Conservation (phyloP, 2,888 invertebrate species). For the Dendrolimus pini region DNA sequence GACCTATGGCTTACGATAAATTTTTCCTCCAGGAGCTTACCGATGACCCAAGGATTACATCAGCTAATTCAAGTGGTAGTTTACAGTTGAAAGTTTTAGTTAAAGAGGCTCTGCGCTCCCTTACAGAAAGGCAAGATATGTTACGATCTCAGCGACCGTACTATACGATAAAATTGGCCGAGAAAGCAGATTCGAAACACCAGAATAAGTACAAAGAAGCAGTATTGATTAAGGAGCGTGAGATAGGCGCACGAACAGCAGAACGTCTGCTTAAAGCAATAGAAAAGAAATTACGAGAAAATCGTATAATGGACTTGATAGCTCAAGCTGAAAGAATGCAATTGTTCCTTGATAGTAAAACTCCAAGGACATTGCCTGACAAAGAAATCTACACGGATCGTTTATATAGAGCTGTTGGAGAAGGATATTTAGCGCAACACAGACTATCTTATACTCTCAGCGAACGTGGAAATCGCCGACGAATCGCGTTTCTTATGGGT, state of each 20-base stretch:
- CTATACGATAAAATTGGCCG: slow-evolving; percentile 58
- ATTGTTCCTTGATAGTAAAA: slow-evolving; percentile 55
- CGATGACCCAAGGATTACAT: slow-evolving; percentile 47
- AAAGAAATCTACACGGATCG: slow-evolving; percentile 60
- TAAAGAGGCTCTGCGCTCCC: slow-evolving; percentile 48
- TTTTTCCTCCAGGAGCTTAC: slow-evolving; percentile 55
- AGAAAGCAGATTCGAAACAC: slow-evolving; percentile 57
- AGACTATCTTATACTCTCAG: slow-evolving; percentile 61
- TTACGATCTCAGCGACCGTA: slow-evolving; percentile 61
- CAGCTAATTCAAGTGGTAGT: slow-evolving; percentile 56
- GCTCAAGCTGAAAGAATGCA: slow-evolving; percentile 66
- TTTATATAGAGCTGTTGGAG: slow-evolving; percentile 59
- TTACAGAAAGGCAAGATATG: slow-evolving; percentile 62
- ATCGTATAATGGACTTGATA: slow-evolving; percentile 55
- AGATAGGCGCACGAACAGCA: slow-evolving; percentile 51
- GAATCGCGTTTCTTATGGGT: slow-evolving; percentile 66
- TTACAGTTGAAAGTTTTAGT: slow-evolving; percentile 35
- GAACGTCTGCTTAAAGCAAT: slow-evolving; percentile 50
- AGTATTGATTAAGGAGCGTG: slow-evolving; percentile 49
- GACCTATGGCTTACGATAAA: slow-evolving; percentile 68
- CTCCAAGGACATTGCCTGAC: slow-evolving; percentile 56
- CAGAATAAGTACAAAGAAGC: slow-evolving; percentile 54
- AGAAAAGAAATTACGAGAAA: slow-evolving; percentile 47
- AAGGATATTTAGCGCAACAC: slow-evolving; percentile 57
- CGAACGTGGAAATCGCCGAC: slow-evolving; percentile 60